Evolutionary conservation across 2,888 invertebrate genomes (phyloP).

Genomic region (Nephrocerus scutellatus): DNA sequence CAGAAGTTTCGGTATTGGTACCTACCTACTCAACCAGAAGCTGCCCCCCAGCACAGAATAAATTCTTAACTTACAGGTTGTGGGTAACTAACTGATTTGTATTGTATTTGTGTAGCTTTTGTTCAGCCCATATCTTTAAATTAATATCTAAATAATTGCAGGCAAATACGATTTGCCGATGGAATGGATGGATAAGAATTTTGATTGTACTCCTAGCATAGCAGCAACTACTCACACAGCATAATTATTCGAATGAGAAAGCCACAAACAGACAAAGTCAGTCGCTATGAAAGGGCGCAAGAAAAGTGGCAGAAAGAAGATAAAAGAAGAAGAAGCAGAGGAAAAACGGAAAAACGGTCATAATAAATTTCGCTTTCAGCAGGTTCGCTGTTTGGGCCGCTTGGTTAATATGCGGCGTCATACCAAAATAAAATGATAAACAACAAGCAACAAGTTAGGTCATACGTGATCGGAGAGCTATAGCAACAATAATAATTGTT

Average conservation of each 20-base stretch:
- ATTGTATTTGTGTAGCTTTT: no score
- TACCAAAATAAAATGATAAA: constrained; percentile 9
- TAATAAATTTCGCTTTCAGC: constrained; percentile 46
- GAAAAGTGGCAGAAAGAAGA: constrained; percentile 11
- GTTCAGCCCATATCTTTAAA: no score
- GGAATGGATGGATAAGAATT: no score
- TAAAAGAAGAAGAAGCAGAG: not conserved
- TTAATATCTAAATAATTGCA: no score
- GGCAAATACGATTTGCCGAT: no score
- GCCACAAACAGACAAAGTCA: not conserved
- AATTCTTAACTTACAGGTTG: no score
- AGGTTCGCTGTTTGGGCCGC: constrained; percentile 34
- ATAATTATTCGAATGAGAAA: no score
- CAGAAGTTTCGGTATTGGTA: no score
- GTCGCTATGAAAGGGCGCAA: constrained; percentile 9
- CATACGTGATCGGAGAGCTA: constrained; percentile 14
- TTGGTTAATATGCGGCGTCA: constrained; percentile 17
- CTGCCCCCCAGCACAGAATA: not conserved
- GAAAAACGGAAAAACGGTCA: constrained; percentile 10
- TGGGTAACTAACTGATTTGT: no score
- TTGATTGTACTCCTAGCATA: no score
- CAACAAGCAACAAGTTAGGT: constrained; percentile 20
- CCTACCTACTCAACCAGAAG: no score
- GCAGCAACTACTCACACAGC: no score
- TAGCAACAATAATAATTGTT: not conserved